Conservation (phyloP, 2,797 vertebrate genomes). For the Mormyrus proboscirostris region DNA sequence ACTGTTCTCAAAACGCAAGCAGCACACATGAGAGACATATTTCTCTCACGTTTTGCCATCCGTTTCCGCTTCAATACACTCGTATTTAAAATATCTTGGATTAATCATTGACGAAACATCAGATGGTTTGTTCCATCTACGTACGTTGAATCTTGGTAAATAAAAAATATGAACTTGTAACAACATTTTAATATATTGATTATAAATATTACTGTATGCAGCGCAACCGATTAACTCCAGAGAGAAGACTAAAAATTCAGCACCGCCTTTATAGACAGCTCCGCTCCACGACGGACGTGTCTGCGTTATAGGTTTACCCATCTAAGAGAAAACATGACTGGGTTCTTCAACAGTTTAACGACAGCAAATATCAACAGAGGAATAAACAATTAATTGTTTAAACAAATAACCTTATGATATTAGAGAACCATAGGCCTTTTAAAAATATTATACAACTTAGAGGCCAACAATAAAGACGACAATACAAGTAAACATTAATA, state of each 20-base stretch:
- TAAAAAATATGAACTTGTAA: not conserved
- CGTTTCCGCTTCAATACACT: not conserved
- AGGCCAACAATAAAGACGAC: not conserved
- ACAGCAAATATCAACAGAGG: not conserved
- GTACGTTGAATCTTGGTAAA: not conserved
- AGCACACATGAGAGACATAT: not conserved
- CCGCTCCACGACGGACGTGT: not conserved
- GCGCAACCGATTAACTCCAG: not conserved
- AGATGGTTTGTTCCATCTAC: not conserved
- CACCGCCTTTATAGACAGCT: conserved; percentile 24
- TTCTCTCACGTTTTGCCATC: conserved; percentile 2
- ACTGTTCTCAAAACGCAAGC: not conserved
- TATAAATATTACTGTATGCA: not conserved
- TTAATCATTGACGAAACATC: conserved; percentile 13
- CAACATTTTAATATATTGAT: not conserved
- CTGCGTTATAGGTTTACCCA: not conserved
- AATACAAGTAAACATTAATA: not conserved
- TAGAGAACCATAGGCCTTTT: not conserved
- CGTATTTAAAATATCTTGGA: not conserved
- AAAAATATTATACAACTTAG: not conserved
- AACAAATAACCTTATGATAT: not conserved
- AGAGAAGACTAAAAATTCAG: conserved; percentile 9
- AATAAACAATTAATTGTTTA: not conserved
- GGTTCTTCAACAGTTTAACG: not conserved
- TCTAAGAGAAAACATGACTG: not conserved